Base-by-base conservation (phyloP, 1,140 invertebrate species). In the Stegodyphus dumicola region DNA sequence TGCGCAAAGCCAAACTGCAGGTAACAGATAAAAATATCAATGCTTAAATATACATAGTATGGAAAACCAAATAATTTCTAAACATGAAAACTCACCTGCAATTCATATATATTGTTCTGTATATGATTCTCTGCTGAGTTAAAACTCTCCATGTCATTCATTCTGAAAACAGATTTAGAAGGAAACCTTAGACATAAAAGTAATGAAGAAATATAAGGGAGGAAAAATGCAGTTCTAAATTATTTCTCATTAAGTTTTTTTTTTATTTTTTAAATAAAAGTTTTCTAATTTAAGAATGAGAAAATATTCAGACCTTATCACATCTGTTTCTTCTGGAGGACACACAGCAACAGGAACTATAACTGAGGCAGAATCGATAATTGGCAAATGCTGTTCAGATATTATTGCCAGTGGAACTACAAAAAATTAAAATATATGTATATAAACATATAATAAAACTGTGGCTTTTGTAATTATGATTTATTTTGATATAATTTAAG, bases 351-450 rank as follows among this genome's bases (percentile, higher is more conserved):
- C 67, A 17, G 73, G 70, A 7, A 86, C 49, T 33, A 80, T 33
- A 52, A 77, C n/a, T 13, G 77, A 60, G 15, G 60, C 7, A 49
- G 70, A 65, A 51, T 86, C 77, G 6, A 79, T 64, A 76, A 81
- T 53, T 75, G 86, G 65, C 54, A 87, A 66, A 78, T 77, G 73
- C 67, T 81, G 79, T 7, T 87, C 86, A 6, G 78, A 17, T 64
- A 87, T 77, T 11, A 83, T 65, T 49, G 75, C 86, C 18, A 87
- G 73, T 48, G 86, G 79, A 53, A 77, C 85, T 65, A 71, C 33
- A 77, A 76, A 86, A 67, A 49, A 73, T 85, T 9, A 60, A 33
- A 76, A 76, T 9, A 76, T n/a, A 60, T 6, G 48, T 7, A 65
- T 3, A 33, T 33, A 33, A 33, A 33, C 33, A 1, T 33, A 33